Evolutionary conservation across 1,140 invertebrate genomes (phyloP).

Genomic region (Oryzaephilus surinamensis): DNA sequence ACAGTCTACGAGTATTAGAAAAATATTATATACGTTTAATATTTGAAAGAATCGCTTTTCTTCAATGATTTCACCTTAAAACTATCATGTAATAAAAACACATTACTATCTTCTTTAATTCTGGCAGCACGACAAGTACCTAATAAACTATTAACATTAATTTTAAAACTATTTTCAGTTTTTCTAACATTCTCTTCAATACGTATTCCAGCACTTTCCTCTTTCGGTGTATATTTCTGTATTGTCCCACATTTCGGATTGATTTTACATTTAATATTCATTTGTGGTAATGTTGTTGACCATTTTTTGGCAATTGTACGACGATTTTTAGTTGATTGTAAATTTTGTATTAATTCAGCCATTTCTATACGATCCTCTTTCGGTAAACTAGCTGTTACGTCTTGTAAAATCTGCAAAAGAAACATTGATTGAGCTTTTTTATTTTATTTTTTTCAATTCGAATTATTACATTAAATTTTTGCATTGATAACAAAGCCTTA

Average conservation of each 20-base stretch:
- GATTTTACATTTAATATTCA: constrained; percentile 9
- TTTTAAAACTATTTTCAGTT: not conserved
- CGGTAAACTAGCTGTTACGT: constrained; percentile 24
- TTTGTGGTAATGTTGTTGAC: constrained; percentile 23
- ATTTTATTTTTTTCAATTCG: no score
- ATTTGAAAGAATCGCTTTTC: constrained; percentile 23
- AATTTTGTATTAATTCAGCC: constrained; percentile 25
- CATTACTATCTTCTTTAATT: constrained; percentile 25
- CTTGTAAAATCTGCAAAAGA: constrained; percentile 27
- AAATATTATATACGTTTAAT: constrained; percentile 5
- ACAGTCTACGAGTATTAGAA: not conserved
- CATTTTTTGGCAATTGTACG: constrained; percentile 21
- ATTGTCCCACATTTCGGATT: constrained; percentile 7
- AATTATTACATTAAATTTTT: constrained; percentile 31
- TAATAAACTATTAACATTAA: constrained; percentile 21
- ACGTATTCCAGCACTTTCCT: constrained; percentile 28
- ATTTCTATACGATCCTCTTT: constrained; percentile 27
- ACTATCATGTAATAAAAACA: constrained; percentile 25
- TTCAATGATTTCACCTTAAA: constrained; percentile 26
- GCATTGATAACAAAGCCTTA: constrained; percentile 26
- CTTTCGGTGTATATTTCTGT: constrained; percentile 29
- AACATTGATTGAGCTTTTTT: not conserved
- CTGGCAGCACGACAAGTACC: constrained; percentile 27
- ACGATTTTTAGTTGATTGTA: constrained; percentile 19
- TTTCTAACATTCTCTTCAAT: not conserved